Conservation (phyloP, 2,797 vertebrate genomes). For the Anomalospiza imberbis region DNA sequence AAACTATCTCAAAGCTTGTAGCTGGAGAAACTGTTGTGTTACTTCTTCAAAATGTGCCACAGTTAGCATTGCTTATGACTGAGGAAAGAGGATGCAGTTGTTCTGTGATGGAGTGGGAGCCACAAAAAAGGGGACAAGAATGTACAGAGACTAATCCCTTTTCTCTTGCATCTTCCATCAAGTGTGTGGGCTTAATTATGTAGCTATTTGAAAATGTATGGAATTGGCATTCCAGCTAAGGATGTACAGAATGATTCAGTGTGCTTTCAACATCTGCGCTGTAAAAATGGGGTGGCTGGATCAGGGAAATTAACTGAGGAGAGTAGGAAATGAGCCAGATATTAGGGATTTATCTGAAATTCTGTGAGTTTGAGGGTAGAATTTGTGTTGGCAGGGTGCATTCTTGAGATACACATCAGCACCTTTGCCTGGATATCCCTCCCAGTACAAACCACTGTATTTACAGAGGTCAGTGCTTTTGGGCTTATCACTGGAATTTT, state of each 20-base stretch:
- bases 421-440: background rate
- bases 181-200: background rate
- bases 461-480: background rate
- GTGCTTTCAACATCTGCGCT: background rate
- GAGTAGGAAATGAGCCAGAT: background rate
- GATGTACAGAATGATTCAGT: background rate
- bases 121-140: background rate
- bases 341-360: background rate
- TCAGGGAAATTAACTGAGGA: background rate
- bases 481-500: background rate
- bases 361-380: background rate
- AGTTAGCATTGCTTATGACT: background rate
- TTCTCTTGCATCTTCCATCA: background rate
- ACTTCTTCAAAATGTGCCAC: background rate
- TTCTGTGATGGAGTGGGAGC: background rate
- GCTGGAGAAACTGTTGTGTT: background rate
- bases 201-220: background rate
- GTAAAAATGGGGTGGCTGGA: background rate
- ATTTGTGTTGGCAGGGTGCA: background rate
- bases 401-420: background rate
- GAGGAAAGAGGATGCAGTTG: background rate
- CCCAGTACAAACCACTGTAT: accelerated
- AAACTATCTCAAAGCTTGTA: background rate
- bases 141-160: background rate
- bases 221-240: background rate